phyloP scores from a whole-genome alignment of 2,113 vertebrate genomes.

The Oryzias celebensis region DNA sequence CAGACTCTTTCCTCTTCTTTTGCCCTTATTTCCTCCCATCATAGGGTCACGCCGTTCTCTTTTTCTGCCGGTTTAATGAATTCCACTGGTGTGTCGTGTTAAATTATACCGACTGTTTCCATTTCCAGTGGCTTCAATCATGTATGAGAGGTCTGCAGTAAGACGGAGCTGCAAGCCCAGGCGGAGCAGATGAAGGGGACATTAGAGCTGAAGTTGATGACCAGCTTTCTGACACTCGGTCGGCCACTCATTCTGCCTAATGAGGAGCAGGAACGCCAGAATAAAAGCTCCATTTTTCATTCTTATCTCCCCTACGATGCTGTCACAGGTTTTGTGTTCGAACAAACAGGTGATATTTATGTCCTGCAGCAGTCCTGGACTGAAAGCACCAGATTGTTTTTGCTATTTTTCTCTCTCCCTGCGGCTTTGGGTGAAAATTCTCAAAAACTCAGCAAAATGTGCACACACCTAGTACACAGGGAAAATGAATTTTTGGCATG shows the following conservation, averaged over 20 bases:
- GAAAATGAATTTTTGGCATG: too few species aligned
- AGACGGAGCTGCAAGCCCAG: conserved; percentile 27
- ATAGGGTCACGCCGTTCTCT: not conserved
- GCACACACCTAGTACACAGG: too few species aligned
- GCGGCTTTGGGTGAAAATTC: too few species aligned
- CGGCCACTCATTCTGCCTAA: conserved; percentile 55
- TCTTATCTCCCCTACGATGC: conserved; percentile 32
- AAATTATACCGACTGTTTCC: conserved; percentile 63
- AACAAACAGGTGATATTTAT: not conserved
- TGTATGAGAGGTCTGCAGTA: conserved; percentile 46
- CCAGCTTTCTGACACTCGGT: conserved; percentile 56
- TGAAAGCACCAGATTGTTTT: too few species aligned
- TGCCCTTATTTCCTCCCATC: conserved; percentile 5
- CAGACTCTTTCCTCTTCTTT: conserved; percentile 1
- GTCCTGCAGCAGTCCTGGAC: too few species aligned
- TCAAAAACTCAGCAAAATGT: too few species aligned
- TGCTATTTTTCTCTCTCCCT: too few species aligned
- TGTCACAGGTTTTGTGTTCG: conserved; percentile 22
- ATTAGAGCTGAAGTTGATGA: conserved; percentile 46
- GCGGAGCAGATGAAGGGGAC: conserved; percentile 24
- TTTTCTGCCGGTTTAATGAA: conserved; percentile 35
- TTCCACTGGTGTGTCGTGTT: conserved; percentile 49
- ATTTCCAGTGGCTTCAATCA: conserved; percentile 66
- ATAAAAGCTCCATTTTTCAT: conserved; percentile 33
- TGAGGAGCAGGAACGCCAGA: conserved; percentile 56